These are phyloP conservation scores for Malacoraja senta DNA, from an alignment of 2,797 vertebrate genomes.

Conservation along the genomic window DNA sequence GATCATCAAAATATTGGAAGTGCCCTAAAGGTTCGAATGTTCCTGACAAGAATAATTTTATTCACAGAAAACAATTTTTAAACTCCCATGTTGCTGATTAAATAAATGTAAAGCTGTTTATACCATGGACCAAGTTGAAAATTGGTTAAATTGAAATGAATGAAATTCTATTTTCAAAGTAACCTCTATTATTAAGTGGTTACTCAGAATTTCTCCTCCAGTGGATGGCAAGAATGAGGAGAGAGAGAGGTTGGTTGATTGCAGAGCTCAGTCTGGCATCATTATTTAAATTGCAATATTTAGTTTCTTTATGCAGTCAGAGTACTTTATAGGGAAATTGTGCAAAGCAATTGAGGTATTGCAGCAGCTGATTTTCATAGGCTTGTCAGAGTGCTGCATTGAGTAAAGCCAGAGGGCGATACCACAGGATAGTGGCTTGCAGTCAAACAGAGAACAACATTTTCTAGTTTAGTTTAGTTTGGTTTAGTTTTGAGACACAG, in stretches of 20 bases:
- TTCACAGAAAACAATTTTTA: not conserved
- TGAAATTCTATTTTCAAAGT: not conserved
- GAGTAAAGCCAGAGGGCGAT: not conserved
- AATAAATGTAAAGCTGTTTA: constrained; percentile 5
- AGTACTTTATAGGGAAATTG: too few species aligned
- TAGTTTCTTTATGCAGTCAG: not conserved
- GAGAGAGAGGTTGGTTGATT: not conserved
- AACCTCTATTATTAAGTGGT: not conserved
- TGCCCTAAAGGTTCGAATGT: not conserved
- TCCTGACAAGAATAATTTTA: not conserved
- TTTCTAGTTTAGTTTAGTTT: too few species aligned
- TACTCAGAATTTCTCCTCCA: not conserved
- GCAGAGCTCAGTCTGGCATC: not conserved
- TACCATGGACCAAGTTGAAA: not conserved
- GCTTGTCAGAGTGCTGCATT: not conserved
- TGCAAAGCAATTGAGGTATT: not conserved
- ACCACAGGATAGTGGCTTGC: too few species aligned
- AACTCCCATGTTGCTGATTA: not conserved
- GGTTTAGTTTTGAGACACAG: too few species aligned
- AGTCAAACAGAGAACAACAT: too few species aligned
- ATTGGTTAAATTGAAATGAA: not conserved
- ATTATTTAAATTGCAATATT: not conserved
- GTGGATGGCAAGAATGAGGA: not conserved
- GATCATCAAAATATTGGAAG: too few species aligned
- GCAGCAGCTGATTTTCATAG: not conserved